Conservation (phyloP, 1,140 invertebrate species). For the Camponotus floridanus region DNA sequence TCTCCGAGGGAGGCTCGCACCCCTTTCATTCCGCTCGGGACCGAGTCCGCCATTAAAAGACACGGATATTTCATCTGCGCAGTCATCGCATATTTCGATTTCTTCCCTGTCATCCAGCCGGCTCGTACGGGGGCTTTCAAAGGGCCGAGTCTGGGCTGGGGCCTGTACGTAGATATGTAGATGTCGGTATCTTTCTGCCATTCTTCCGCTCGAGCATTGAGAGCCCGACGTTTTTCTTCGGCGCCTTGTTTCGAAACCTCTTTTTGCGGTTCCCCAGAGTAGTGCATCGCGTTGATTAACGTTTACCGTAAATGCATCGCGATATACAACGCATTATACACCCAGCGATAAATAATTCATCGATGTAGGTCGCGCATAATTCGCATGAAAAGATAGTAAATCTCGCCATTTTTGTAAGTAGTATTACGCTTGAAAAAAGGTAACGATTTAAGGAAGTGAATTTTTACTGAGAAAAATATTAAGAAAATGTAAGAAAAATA, state of each 20-base stretch:
- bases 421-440: not conserved
- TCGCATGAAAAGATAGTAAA: conserved; percentile 12
- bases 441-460: not conserved
- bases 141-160: conserved; percentile 66
- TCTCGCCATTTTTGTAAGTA: not conserved
- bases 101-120: conserved; percentile 80
- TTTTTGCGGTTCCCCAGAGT: conserved; percentile 34
- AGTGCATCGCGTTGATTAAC: conserved; percentile 45
- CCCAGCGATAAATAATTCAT: conserved; percentile 31
- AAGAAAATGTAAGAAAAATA: too few relatives aligned
- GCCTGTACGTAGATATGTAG: conserved; percentile 69
- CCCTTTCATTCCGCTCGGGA: conserved; percentile 62
- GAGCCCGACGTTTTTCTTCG: conserved; percentile 66
- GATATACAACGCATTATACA: conserved; percentile 23
- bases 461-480: not conserved
- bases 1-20: conserved; percentile 64
- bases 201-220: conserved; percentile 29
- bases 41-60: conserved; percentile 79
- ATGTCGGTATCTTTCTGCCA: conserved; percentile 44
- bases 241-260: conserved; percentile 59
- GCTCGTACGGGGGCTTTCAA: conserved; percentile 77
- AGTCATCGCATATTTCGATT: conserved; percentile 84
- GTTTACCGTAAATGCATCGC: conserved; percentile 48
- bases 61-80: conserved; percentile 83
- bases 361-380: not conserved